Conservation (phyloP, 2,797 vertebrate species). For the Anas capensis region DNA sequence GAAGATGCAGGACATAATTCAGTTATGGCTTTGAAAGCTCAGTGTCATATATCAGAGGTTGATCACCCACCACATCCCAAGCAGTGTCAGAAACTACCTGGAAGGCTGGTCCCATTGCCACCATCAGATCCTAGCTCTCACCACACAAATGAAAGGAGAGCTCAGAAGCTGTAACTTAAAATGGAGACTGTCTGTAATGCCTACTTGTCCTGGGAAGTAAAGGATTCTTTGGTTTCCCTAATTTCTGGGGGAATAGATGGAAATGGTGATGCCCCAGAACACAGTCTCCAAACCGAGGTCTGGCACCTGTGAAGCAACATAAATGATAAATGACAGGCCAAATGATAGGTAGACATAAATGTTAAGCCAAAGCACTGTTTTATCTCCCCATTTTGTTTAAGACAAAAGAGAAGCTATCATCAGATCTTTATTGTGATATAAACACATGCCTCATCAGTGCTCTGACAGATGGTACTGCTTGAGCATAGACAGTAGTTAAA, state of each 20-base stretch:
- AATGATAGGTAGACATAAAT: neutral
- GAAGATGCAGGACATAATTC: neutral
- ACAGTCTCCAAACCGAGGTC: neutral
- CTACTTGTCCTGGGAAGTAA: neutral
- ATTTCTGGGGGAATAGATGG: neutral
- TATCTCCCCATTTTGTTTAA: neutral
- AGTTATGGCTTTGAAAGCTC: neutral
- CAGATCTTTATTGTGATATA: neutral
- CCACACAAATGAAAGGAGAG: neutral
- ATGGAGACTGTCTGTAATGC: neutral
- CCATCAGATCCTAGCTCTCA: neutral
- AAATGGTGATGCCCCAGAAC: neutral
- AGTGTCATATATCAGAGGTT: neutral
- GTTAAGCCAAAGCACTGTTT: neutral
- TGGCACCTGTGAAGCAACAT: neutral
- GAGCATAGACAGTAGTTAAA: neutral
- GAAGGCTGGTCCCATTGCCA: neutral
- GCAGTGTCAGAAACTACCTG: neutral
- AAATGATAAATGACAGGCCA: neutral
- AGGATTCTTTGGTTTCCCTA: accelerated
- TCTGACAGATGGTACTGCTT: conserved; percentile 50
- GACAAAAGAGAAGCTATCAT: neutral
- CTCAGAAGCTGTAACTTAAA: neutral
- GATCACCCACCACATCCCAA: neutral
- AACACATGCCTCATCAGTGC: neutral